Conservation (phyloP, 2,797 vertebrate genomes). For the Buphagus erythrorhynchus region DNA sequence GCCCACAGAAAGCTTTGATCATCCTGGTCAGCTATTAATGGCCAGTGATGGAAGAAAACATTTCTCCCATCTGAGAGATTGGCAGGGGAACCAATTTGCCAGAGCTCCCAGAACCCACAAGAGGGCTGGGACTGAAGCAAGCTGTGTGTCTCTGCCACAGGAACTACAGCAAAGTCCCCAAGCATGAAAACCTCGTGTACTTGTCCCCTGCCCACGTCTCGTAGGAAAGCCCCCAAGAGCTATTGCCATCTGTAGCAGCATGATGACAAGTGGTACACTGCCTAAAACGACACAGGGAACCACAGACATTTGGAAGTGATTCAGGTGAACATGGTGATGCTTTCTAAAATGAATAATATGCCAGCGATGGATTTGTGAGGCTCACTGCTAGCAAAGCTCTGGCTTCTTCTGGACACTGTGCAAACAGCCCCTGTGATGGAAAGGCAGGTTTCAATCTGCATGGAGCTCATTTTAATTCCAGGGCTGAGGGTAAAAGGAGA, state of each 20-base stretch:
- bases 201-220: conserved; percentile 44
- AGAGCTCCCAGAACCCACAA: neutral
- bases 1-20: neutral
- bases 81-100: neutral
- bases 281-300: conserved; percentile 45
- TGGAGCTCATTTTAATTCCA: neutral
- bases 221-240: conserved; percentile 49
- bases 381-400: neutral
- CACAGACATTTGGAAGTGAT: conserved; percentile 50
- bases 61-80: neutral
- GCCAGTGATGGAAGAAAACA: neutral
- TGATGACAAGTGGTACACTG: conserved; percentile 34
- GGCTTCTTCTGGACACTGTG: neutral
- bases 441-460: neutral
- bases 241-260: conserved; percentile 50
- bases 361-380: neutral
- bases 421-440: neutral
- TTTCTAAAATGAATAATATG: conserved; percentile 60
- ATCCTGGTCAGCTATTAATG: neutral
- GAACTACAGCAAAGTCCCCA: neutral
- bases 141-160: neutral
- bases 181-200: neutral
- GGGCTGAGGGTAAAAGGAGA: neutral
- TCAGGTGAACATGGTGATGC: conserved; percentile 46
- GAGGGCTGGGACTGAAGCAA: neutral